Evolutionary conservation across 2,888 invertebrate genomes (phyloP).

Genomic region (Melieria omissa): DNA sequence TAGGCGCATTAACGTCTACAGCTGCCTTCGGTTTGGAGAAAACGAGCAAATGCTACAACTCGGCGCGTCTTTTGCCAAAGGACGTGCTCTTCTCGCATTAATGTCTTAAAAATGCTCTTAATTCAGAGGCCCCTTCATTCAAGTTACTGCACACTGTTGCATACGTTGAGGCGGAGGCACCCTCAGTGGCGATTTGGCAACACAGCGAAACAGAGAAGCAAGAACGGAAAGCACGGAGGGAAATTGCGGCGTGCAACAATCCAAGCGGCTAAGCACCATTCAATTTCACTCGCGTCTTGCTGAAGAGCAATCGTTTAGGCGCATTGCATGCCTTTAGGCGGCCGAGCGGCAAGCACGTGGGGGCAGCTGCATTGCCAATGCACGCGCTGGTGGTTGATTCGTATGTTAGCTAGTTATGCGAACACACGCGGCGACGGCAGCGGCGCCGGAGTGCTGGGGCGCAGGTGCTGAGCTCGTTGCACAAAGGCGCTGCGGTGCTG

Average conservation of each 20-base stretch:
- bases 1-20: conserved; percentile 10
- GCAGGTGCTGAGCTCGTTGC: no score
- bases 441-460: no score
- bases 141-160: conserved; percentile 43
- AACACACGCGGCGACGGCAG: no score
- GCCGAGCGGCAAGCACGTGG: not conserved
- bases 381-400: not conserved
- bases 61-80: not conserved
- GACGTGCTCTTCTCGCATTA: conserved; percentile 26
- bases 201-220: no score
- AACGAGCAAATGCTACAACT: no score
- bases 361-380: not conserved
- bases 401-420: not conserved
- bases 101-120: conserved; percentile 30
- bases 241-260: conserved; percentile 8
- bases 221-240: no score
- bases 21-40: conserved; percentile 23
- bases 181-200: not conserved
- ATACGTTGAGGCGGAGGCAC: conserved; percentile 44
- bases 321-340: conserved; percentile 38
- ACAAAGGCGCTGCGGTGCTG: no score
- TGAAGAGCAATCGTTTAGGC: conserved; percentile 43
- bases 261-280: conserved; percentile 26
- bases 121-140: conserved; percentile 17
- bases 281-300: conserved; percentile 19